Conservation (phyloP, 1,140 invertebrate species). For the Limonius californicus region DNA sequence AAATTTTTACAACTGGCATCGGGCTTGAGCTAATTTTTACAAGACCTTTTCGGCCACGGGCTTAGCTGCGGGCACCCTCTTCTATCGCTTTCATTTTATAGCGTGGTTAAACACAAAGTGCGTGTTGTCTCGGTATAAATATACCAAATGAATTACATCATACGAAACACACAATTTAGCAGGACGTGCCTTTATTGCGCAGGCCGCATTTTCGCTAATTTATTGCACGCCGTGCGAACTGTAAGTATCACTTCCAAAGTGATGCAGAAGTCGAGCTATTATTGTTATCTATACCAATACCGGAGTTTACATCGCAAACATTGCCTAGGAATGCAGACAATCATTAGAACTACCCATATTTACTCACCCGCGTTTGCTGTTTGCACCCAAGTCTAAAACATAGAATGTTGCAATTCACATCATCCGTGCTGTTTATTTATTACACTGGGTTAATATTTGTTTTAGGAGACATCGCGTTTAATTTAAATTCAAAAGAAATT, state of each 20-base stretch:
- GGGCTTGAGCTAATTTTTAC: too few species aligned
- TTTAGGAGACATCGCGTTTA: too few species aligned
- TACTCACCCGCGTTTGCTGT: constrained; percentile 2
- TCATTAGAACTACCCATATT: constrained; percentile 9
- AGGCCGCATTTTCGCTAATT: background rate
- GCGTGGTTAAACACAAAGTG: background rate
- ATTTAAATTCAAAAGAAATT: too few species aligned
- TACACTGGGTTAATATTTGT: too few species aligned
- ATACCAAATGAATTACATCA: background rate
- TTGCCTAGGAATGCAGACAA: constrained; percentile 1
- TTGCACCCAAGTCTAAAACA: background rate
- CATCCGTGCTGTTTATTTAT: too few species aligned
- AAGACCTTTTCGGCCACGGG: too few species aligned
- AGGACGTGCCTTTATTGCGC: background rate
- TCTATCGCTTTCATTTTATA: background rate
- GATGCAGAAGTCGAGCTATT: background rate
- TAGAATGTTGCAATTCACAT: too few species aligned
- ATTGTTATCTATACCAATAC: constrained; percentile 6
- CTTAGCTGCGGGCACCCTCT: background rate
- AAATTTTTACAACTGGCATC: too few species aligned
- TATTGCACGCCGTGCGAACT: background rate
- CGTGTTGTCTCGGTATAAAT: constrained; percentile 4
- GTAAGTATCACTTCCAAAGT: background rate
- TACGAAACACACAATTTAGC: background rate
- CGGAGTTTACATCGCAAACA: background rate